Evolutionary conservation across 2,797 vertebrate species (phyloP).

Genomic region (Gobionotothen gibberifrons): DNA sequence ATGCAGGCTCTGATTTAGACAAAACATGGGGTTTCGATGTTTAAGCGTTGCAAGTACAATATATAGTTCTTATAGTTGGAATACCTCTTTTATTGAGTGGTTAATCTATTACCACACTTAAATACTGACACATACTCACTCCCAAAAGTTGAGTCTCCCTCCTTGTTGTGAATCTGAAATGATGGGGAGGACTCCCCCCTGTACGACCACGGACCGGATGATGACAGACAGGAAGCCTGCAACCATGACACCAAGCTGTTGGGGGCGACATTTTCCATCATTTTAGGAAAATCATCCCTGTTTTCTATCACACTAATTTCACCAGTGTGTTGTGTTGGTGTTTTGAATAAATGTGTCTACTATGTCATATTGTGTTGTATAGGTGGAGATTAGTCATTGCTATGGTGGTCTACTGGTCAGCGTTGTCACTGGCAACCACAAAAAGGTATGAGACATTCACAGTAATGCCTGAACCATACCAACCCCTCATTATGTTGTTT

Average conservation of each 20-base stretch:
- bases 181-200: conserved; percentile 86
- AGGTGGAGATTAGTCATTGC: neutral
- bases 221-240: conserved; percentile 92
- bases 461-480: neutral
- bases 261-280: neutral
- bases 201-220: conserved; percentile 84
- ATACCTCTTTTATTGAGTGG: neutral
- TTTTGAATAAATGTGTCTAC: neutral
- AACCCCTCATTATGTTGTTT: neutral
- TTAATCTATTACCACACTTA: neutral
- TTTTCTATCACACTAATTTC: no score
- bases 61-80: neutral
- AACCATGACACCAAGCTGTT: conserved; percentile 89
- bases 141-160: conserved; percentile 92
- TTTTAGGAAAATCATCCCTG: no score
- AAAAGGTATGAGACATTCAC: conserved; percentile 3
- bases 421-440: neutral
- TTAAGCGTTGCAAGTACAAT: neutral
- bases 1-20: neutral
- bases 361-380: neutral
- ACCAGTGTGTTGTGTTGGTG: neutral
- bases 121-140: conserved; percentile 80
- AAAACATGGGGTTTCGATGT: neutral
- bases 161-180: conserved; percentile 88
- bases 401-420: neutral